Percentiles rank a stretch among this genome's conserved stretches.
Evolutionary conservation across 2,888 invertebrate genomes (phyloP).

Genomic region (Alsophila aescularia): DNA sequence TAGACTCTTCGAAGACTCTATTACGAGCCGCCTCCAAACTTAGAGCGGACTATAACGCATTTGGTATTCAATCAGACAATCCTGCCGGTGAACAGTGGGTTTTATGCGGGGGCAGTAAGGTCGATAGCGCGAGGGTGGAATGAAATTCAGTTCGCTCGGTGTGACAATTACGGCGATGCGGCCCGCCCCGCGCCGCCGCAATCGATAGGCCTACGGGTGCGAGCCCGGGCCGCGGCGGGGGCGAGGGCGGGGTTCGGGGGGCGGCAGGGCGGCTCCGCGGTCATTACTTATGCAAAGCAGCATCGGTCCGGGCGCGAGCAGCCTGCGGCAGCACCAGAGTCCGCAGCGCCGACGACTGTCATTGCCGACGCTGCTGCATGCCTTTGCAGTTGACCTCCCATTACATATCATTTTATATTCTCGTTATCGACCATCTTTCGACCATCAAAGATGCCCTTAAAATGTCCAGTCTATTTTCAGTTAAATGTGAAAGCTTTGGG

Average conservation of each 20-base stretch:
- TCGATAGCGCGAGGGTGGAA: conserved; percentile 71
- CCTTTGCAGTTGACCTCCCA: conserved; percentile 19
- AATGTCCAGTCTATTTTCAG: conserved; percentile 2
- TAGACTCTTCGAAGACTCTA: conserved; percentile 84
- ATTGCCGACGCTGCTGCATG: conserved; percentile 14
- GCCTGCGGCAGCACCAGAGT: conserved; percentile 38
- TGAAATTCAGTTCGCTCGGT: conserved; percentile 75
- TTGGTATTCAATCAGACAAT: conserved; percentile 72
- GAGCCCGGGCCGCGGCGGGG: conserved; percentile 64
- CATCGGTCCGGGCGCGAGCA: conserved; percentile 57
- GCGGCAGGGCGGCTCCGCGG: conserved; percentile 39
- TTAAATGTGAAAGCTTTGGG: conserved; percentile 10
- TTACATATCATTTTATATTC: too few species aligned
- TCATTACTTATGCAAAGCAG: conserved; percentile 83
- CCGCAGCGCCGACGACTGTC: conserved; percentile 11
- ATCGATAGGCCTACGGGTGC: conserved; percentile 88
- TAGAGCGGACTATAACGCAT: conserved; percentile 80
- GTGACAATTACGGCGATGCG: conserved; percentile 84
- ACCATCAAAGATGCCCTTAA: conserved; percentile 26
- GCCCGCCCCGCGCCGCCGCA: conserved; percentile 87
- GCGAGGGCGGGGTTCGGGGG: conserved; percentile 36
- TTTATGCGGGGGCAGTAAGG: conserved; percentile 73
- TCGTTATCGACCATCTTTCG: conserved; percentile 53
- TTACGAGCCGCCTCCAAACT: conserved; percentile 82
- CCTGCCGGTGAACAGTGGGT: conserved; percentile 57